Evolutionary conservation across 2,113 vertebrate species (phyloP), one percentile per base, ranked within the genome.

Genomic region (Mormoops blainvillei): DNA sequence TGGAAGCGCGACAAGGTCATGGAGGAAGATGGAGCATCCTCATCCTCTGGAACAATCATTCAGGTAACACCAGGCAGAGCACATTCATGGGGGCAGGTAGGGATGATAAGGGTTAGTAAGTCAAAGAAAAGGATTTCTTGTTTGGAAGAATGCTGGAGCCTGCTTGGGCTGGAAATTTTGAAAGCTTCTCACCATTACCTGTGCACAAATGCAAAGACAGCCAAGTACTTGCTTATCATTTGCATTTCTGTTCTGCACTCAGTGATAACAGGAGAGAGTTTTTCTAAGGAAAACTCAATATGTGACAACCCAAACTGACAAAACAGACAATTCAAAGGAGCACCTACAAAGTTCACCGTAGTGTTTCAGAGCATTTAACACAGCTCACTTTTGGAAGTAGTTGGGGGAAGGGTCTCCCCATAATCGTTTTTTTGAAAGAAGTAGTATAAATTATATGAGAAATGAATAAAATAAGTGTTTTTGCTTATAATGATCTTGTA

Each of bases 1-100:
- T 41, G 93, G 96, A 95, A 84, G 8, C 91, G 89, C 33, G 97
- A 96, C 87, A 95, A 50, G 78, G 95, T 74, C 15, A 71, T 94
- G 63, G 98, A 98, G 88, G 98, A 98, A 93, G 97, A 97, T 10
- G 45, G 95, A 89, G 48, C 91, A 1, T 98, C 98, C 74, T 98
- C 98, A 0, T 98, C 98, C 87, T 98, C 98, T 70, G 98, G 97
- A 52, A 98, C 98, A 0, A 73, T 98, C 12, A 18, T 98, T 58
- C 95, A 97, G 95, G 97, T 98, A 96, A 86, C 5, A 7, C 14
- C 50, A 41, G 28, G 18, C 1, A 0, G 3, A 4, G 22, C 38
- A 11, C 22, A 1, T 33, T 12, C 9, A 9, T 31, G 31, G 31
- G 28, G 10, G 22, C 1, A 36, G 10, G 1, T 5, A 3, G 48